phyloP scores from a whole-genome alignment of 2,113 vertebrate genomes.

The Colinus virginianus region DNA sequence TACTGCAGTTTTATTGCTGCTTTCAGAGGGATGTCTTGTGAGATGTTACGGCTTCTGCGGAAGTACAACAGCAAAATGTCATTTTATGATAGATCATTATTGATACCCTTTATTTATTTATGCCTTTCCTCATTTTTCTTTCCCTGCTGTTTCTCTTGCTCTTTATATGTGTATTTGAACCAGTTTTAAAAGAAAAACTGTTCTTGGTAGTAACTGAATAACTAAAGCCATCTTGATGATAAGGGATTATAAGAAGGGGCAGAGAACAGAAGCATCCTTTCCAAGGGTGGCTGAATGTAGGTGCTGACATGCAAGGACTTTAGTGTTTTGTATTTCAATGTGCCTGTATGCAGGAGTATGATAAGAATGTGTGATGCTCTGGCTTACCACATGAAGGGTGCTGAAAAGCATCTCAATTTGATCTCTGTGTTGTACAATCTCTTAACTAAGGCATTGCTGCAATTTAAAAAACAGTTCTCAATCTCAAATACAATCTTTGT shows the following conservation, averaged over 20 bases:
- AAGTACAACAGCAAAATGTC: constrained; percentile 52
- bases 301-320: constrained; percentile 46
- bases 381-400: constrained; percentile 55
- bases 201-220: not conserved
- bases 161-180: not conserved
- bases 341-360: constrained; percentile 41
- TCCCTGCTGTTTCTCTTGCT: not conserved
- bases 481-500: not conserved
- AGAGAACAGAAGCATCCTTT: not conserved
- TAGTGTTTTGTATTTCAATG: constrained; percentile 7
- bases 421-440: constrained; percentile 26
- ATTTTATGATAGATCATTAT: constrained; percentile 60
- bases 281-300: not conserved
- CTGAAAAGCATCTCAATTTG: constrained; percentile 64
- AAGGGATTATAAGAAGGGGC: not conserved
- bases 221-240: constrained; percentile 12
- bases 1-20: constrained; percentile 68
- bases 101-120: constrained; percentile 63
- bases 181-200: not conserved
- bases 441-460: constrained; percentile 8
- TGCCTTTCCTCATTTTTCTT: constrained; percentile 36
- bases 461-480: not conserved
- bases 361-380: constrained; percentile 67
- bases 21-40: constrained; percentile 53
- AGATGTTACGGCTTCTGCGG: constrained; percentile 57